A percentile compares a stretch with the other conserved stretches of the same genome.
These are phyloP conservation scores for Accipiter minullus DNA, from an alignment of 2,797 vertebrate genomes.

Conservation along the genomic window DNA sequence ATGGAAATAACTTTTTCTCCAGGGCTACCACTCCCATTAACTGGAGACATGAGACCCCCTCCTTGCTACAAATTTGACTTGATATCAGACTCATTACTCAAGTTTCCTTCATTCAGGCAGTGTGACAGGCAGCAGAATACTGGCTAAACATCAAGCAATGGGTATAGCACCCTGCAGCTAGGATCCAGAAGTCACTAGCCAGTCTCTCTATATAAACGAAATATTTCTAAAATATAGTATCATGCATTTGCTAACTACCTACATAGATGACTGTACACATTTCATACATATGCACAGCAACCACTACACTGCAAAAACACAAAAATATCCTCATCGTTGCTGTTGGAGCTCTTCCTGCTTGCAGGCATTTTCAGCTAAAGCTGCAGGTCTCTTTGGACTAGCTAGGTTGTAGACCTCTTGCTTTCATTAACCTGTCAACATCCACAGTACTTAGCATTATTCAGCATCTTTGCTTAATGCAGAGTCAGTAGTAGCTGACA, in stretches of 20 bases:
- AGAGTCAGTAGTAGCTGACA: background rate
- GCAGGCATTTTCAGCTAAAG: background rate
- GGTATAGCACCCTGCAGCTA: background rate
- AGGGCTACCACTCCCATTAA: slow-evolving; percentile 23
- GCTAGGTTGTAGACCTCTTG: background rate
- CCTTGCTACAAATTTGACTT: background rate
- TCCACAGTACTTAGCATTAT: background rate
- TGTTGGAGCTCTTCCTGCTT: background rate
- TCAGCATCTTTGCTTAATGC: background rate
- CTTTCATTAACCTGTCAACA: background rate
- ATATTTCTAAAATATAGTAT: background rate
- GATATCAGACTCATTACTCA: slow-evolving; percentile 35
- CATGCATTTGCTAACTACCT: background rate
- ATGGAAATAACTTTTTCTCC: slow-evolving; percentile 33
- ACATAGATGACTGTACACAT: background rate
- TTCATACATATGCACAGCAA: background rate
- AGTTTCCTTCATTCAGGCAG: slow-evolving; percentile 15
- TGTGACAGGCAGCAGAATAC: slow-evolving; percentile 3
- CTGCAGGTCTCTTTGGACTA: background rate
- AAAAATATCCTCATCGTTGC: background rate
- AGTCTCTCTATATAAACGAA: background rate
- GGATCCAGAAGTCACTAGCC: background rate
- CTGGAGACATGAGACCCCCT: background rate
- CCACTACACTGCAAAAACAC: background rate
- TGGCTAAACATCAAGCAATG: background rate